phyloP scores from a whole-genome alignment of 2,797 vertebrate genomes.

The Coilia nasus region DNA sequence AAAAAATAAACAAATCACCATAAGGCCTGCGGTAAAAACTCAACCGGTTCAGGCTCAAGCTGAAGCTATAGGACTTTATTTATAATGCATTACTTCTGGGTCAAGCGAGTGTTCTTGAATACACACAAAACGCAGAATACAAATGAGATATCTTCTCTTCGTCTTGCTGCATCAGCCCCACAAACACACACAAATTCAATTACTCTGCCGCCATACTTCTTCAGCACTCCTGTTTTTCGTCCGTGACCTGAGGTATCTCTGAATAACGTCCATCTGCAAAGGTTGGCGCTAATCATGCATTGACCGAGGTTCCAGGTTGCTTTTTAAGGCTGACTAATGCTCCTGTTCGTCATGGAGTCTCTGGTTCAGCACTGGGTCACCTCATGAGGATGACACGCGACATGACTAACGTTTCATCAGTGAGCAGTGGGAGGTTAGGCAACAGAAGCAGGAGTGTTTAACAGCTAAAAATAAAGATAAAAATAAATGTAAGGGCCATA shows the following conservation, averaged over 20 bases:
- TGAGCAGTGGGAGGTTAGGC: not conserved
- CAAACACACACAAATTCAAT: not conserved
- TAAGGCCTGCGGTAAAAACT: not conserved
- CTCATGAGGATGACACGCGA: not conserved
- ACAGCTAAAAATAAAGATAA: not conserved
- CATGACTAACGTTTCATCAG: not conserved
- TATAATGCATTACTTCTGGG: constrained; percentile 16
- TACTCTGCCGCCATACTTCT: not conserved
- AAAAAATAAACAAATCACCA: no score
- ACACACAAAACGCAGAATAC: not conserved
- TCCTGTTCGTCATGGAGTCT: not conserved
- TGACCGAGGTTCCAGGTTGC: not conserved
- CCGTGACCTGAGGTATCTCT: no score
- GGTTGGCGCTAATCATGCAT: not conserved
- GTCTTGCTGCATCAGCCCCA: not conserved
- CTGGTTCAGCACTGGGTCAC: not conserved
- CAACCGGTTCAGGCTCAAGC: not conserved
- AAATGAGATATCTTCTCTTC: not conserved
- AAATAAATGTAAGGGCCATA: not conserved
- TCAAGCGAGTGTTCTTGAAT: not conserved
- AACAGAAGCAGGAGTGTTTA: not conserved
- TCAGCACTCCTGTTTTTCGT: not conserved
- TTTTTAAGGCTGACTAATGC: not conserved
- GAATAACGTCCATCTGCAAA: not conserved
- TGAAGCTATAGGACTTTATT: not conserved